Base-by-base conservation (phyloP, 2,113 vertebrate genomes). In the Phalacrocorax carbo region DNA sequence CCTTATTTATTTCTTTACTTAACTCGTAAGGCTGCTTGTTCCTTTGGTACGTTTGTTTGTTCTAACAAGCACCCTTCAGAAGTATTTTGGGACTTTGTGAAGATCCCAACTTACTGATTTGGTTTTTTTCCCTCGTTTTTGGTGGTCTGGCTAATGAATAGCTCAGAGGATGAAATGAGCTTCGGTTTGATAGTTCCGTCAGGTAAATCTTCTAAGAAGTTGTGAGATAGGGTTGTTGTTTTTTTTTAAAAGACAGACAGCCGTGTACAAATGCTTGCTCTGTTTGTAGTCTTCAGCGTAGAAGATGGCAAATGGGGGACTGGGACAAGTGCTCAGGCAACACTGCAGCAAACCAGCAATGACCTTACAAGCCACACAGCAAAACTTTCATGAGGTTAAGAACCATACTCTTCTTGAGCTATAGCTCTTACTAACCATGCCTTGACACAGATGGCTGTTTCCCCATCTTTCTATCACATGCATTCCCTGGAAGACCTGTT, bases 1-100 rank as follows among this genome's bases (percentile, higher is more conserved):
- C 40, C 90, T 93, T 96, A 88, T 96, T 97, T 90, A 38, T 82
- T 88, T 89, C 79, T 96, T 93, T 71, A 72, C 90, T 96, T 96
- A 95, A 95, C 96, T 97, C 91, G 44, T 78, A 86, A 91, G 82
- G 75, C 22, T 75, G 75, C 87, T 96, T 88, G 86, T 88, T 92
- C 11, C 88, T 94, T 94, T 91, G 29, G 40, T 90, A 46, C 14
- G 15, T 68, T 34, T 49, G 40, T 84, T 94, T 95, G 65, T 82
- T 97, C 92, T 93, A 73, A 94, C 48, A 83, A 75, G 68, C 82
- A 94, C 46, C 36, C 34, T 84, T 96, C 55, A 66, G 82, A 95
- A 80, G 57, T 61, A 20, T 85, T 70, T 76, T 26, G 16, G 40
- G 57, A 79, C 62, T 95, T 82, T 42, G 29, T 54, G 18, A 86